A percentile compares a stretch with the other conserved stretches of the same genome.
Conservation (phyloP, 2,888 invertebrate species). For the Ormyrus thymus region DNA sequence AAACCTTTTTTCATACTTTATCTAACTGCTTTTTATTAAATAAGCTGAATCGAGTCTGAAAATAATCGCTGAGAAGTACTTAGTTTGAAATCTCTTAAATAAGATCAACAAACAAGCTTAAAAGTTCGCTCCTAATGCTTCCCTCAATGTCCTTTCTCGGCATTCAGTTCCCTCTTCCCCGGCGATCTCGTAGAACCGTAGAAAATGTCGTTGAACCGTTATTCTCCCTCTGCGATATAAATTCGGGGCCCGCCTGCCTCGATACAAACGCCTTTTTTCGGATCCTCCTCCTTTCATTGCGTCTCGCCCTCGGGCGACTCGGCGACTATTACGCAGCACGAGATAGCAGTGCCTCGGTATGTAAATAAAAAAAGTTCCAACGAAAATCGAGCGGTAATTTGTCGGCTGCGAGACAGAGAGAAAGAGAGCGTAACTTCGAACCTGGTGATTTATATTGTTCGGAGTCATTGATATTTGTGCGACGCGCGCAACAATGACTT, state of each 20-base stretch:
- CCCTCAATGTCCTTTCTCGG: neutral
- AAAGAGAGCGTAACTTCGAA: constrained; percentile 25
- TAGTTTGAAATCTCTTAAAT: too few species aligned
- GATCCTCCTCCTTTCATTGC: neutral
- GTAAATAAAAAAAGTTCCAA: constrained; percentile 14
- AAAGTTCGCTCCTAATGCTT: neutral
- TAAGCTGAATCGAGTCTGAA: too few species aligned
- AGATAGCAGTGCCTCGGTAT: neutral
- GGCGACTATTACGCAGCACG: too few species aligned
- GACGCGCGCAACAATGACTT: neutral
- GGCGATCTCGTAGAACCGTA: constrained; percentile 5
- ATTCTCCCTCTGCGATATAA: neutral
- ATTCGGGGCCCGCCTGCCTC: constrained; percentile 8
- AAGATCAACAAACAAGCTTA: neutral
- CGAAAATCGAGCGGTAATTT: constrained; percentile 49
- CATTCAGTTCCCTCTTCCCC: constrained; percentile 6
- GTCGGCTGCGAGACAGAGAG: constrained; percentile 16
- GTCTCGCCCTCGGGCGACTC: neutral
- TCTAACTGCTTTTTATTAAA: neutral
- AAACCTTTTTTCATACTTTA: neutral
- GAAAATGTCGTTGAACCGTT: constrained; percentile 35
- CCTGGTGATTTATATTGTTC: constrained; percentile 44
- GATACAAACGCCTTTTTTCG: neutral
- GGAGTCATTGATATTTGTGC: constrained; percentile 44
- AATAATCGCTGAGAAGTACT: too few species aligned